Evolutionary conservation across 2,113 vertebrate genomes (phyloP), one percentile per base, ranked within the genome.

Genomic region (Zosterops pallidus): DNA sequence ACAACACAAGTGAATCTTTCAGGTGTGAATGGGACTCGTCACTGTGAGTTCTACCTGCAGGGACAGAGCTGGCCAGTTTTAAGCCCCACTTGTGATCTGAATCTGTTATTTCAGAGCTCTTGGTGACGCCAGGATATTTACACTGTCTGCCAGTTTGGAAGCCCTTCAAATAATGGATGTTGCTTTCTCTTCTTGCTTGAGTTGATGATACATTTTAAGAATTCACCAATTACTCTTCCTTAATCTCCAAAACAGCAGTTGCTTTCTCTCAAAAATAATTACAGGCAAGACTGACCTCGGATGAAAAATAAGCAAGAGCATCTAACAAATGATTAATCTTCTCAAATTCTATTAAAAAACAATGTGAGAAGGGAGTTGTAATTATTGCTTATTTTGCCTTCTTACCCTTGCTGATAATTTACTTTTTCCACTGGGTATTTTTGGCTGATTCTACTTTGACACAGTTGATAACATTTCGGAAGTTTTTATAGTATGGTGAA

Each of bases 261-360:
- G 56, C 53, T 91, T 93, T 92, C 55, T 92, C 86, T 88, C n/a
- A 53, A 86, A 96, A 95, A 83, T 93, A 90, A 94, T 95, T 92
- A 94, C 63, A 93, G 49, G 52, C 88, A 89, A 96, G 92, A 78
- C 83, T 92, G 71, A 75, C 68, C 50, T 86, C 37, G 3, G 69
- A 84, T 93, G 90, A 96, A 91, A 81, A 94, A 83, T 68, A 95
- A 76, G 46, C 62, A 69, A 33, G 46, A 88, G 24, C 24, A 31
- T 78, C 49, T 86, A 82, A 65, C 31, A 79, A 85, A 86, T 60
- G 4, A 92, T 89, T 74, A 67, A 67, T 93, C 71, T 85, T 76
- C 62, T 93, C 81, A 75, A 90, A 15, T 94, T 88, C 6, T 60
- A 29, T 93, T 88, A 56, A 75, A 89, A 91, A 83, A 19, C 50